Percentiles rank a stretch among this genome's conserved stretches.
phyloP scores from a whole-genome alignment of 2,113 vertebrate species.

The Macheiramphus alcinus region DNA sequence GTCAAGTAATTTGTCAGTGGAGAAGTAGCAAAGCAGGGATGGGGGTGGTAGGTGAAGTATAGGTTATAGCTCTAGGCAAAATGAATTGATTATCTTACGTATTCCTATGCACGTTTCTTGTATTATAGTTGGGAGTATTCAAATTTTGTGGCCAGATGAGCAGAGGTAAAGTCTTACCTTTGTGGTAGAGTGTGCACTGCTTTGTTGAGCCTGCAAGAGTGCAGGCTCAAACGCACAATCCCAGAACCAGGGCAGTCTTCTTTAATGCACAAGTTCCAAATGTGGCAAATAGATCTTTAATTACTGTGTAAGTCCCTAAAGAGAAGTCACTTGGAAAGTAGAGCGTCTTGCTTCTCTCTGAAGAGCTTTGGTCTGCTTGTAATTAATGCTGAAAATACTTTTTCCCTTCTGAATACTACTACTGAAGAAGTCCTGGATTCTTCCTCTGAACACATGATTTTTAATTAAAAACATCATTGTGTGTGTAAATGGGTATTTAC shows the following conservation, averaged over 20 bases:
- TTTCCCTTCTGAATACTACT: not conserved
- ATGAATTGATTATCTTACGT: not conserved
- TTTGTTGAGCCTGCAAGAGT: not conserved
- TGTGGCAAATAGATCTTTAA: not conserved
- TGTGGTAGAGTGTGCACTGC: not conserved
- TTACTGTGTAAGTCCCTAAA: not conserved
- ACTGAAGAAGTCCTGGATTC: not conserved
- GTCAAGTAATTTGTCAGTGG: not conserved
- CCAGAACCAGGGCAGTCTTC: not conserved
- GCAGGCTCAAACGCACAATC: not conserved
- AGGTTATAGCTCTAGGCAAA: not conserved
- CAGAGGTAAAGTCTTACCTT: not conserved
- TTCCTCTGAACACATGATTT: not conserved
- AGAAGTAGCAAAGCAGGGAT: not conserved
- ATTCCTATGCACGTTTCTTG: not conserved
- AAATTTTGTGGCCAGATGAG: not conserved
- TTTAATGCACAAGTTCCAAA: not conserved
- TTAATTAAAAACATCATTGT: constrained; percentile 5
- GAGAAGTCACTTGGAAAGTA: constrained; percentile 24
- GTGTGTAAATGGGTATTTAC: not conserved
- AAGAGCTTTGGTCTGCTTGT: constrained; percentile 17
- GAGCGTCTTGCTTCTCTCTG: not conserved
- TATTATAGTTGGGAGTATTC: not conserved
- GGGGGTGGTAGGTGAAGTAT: not conserved
- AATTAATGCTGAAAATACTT: constrained; percentile 47